These are phyloP conservation scores for Chunga burmeisteri DNA, from an alignment of 2,113 vertebrate species.

Conservation along the genomic window DNA sequence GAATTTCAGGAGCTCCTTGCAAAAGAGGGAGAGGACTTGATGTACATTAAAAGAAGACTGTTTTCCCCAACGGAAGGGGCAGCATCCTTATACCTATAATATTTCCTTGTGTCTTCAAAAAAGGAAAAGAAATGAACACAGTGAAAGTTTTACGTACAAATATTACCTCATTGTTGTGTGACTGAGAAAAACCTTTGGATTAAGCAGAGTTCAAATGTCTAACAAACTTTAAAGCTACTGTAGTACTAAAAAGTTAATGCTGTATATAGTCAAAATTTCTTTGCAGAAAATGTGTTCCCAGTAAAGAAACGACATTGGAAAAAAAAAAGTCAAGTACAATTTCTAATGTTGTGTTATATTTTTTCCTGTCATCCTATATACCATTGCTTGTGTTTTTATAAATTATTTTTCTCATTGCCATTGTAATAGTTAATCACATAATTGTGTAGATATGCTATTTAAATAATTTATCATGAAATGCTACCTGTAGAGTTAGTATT, in stretches of 20 bases:
- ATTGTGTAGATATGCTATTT: constrained; percentile 99
- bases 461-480: constrained; percentile 99
- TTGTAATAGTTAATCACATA: constrained; percentile 87
- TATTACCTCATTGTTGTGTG: constrained; percentile 98
- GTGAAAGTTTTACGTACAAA: constrained; percentile 92
- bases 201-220: constrained; percentile 85
- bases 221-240: constrained; percentile 85
- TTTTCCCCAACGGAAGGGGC: not conserved
- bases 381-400: constrained; percentile 89
- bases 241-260: constrained; percentile 80
- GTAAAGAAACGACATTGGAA: constrained; percentile 80
- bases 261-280: constrained; percentile 91
- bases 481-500: constrained; percentile 90
- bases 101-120: constrained; percentile 75
- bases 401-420: constrained; percentile 92
- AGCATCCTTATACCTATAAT: constrained; percentile 34
- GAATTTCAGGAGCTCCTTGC: not conserved
- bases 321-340: constrained; percentile 73
- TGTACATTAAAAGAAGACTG: not conserved
- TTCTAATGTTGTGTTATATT: constrained; percentile 78
- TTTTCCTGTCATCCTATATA: constrained; percentile 82
- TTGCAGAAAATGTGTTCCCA: constrained; percentile 80
- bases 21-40: not conserved
- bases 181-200: constrained; percentile 85
- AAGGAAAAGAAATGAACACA: constrained; percentile 73